A percentile compares a stretch with the other conserved stretches of the same genome.
Evolutionary conservation across 2,888 invertebrate species (phyloP).

Genomic region (Ormyrus thymus): DNA sequence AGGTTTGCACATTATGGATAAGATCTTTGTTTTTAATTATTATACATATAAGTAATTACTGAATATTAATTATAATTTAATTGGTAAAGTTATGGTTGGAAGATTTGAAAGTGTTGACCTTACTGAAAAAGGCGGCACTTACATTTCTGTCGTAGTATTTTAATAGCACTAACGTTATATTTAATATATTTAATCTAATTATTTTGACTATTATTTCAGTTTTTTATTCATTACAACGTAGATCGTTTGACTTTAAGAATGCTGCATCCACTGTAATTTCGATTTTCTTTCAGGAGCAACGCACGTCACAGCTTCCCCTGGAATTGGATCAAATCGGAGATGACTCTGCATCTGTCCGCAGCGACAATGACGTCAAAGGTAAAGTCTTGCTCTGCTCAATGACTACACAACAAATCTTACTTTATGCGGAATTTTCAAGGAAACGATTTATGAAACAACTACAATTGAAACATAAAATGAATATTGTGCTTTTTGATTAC

Average conservation of each 20-base stretch:
- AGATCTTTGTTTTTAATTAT: neutral
- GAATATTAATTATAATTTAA: neutral
- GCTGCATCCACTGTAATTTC: too few species aligned
- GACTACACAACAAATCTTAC: neutral
- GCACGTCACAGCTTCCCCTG: constrained; percentile 91
- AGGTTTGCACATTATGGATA: too few species aligned
- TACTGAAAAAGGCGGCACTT: constrained; percentile 28
- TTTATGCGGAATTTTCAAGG: neutral
- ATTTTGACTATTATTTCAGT: too few species aligned
- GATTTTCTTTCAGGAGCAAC: constrained; percentile 83
- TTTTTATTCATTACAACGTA: too few species aligned
- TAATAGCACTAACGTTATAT: too few species aligned
- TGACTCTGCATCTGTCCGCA: constrained; percentile 90
- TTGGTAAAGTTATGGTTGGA: neutral
- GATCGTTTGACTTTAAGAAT: too few species aligned
- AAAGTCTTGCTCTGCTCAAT: constrained; percentile 38
- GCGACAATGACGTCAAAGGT: constrained; percentile 89
- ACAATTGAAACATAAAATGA: neutral
- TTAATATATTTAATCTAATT: too few species aligned
- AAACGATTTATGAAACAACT: neutral
- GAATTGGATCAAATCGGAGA: constrained; percentile 87
- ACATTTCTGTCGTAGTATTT: too few species aligned
- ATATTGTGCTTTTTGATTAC: too few species aligned
- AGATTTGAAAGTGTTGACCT: neutral
- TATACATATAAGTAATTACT: neutral